Conservation (phyloP, 2,113 vertebrate genomes). For the Dascyllus trimaculatus region DNA sequence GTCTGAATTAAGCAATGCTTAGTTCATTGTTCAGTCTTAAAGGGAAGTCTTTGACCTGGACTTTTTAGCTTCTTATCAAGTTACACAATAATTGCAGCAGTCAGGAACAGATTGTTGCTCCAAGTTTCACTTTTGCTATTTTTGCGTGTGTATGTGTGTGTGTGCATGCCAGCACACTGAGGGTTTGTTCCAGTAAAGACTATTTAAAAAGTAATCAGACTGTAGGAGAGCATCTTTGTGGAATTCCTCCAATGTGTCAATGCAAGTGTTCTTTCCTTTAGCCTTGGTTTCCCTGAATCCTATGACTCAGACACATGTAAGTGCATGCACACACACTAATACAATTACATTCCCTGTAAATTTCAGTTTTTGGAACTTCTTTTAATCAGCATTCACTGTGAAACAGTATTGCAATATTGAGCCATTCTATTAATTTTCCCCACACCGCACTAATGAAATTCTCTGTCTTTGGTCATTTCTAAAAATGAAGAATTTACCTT, state of each 20-base stretch:
- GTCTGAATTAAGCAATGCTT: constrained; percentile 23
- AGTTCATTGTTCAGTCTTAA: constrained; percentile 32
- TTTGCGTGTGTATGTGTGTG: constrained; percentile 24
- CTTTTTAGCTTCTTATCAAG: constrained; percentile 46
- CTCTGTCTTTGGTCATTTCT: constrained; percentile 4
- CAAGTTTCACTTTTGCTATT: constrained; percentile 69
- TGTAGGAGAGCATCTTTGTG: constrained; percentile 55
- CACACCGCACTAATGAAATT: constrained; percentile 8
- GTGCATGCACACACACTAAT: constrained; percentile 3
- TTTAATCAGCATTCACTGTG: neutral
- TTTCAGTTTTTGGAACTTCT: constrained; percentile 23
- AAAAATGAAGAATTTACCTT: constrained; percentile 6
- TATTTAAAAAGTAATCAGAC: constrained; percentile 38
- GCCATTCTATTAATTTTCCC: neutral
- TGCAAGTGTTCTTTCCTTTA: constrained; percentile 68
- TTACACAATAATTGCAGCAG: constrained; percentile 50
- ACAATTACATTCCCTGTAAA: constrained; percentile 4
- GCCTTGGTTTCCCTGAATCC: constrained; percentile 79
- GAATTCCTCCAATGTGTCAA: constrained; percentile 81
- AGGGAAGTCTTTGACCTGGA: constrained; percentile 60
- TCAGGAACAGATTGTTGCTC: constrained; percentile 45
- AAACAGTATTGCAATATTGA: constrained; percentile 10
- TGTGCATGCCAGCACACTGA: constrained; percentile 4
- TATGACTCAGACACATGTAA: constrained; percentile 74
- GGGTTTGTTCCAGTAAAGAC: constrained; percentile 74